These are phyloP conservation scores for Notarius quadriscutis DNA, from an alignment of 2,113 vertebrate species.

Conservation along the genomic window DNA sequence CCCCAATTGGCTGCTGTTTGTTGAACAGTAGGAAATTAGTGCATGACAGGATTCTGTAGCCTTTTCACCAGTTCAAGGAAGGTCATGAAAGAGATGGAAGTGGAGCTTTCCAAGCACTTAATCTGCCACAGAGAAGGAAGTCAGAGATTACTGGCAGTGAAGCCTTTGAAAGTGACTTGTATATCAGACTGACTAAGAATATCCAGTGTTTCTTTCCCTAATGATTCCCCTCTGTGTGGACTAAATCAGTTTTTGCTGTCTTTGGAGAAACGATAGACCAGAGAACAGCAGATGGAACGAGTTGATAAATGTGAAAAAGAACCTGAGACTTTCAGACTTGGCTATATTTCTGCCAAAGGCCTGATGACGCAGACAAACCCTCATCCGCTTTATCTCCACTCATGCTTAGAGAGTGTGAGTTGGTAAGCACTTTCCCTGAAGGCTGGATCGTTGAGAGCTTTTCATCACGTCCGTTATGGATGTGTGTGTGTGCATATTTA, in stretches of 20 bases:
- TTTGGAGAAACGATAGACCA: not conserved
- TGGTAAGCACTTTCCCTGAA: slow-evolving; percentile 37
- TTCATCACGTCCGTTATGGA: slow-evolving; percentile 4
- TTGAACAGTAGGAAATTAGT: no score
- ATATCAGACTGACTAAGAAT: slow-evolving; percentile 4
- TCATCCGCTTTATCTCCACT: slow-evolving; percentile 31
- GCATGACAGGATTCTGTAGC: not conserved
- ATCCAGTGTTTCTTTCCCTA: not conserved
- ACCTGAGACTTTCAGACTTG: slow-evolving; percentile 7
- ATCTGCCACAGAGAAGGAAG: slow-evolving; percentile 14
- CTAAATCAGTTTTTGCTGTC: slow-evolving; percentile 12
- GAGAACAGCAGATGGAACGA: slow-evolving; percentile 1
- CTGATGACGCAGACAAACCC: slow-evolving; percentile 6
- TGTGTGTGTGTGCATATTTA: slow-evolving; percentile 14
- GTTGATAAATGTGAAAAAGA: slow-evolving; percentile 14
- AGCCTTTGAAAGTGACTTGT: slow-evolving; percentile 7
- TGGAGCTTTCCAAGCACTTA: slow-evolving; percentile 17
- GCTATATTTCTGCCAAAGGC: slow-evolving; percentile 6
- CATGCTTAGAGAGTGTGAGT: not conserved
- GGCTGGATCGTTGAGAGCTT: slow-evolving; percentile 11
- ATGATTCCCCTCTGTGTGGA: slow-evolving; percentile 5
- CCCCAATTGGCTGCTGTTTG: no score
- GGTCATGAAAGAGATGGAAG: slow-evolving; percentile 24
- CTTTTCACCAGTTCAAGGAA: not conserved
- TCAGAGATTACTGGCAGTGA: slow-evolving; percentile 11